Conservation (phyloP, 2,888 invertebrate species). For the Trissoscelio sp. region DNA sequence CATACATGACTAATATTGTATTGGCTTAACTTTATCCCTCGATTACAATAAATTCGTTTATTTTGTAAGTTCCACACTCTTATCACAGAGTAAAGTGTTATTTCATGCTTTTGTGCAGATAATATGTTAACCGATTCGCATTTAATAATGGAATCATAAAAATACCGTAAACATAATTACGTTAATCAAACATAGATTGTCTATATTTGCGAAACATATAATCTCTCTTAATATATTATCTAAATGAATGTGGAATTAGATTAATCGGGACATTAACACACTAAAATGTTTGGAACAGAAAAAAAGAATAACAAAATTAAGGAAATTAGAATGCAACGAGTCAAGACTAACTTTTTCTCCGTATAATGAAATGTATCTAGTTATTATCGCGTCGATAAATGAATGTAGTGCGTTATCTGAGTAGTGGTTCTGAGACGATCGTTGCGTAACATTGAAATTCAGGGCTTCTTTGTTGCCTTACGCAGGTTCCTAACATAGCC, state of each 20-base stretch:
- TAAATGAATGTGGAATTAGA: conserved; percentile 40
- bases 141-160: conserved; percentile 8
- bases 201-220: conserved; percentile 33
- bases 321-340: conserved; percentile 6
- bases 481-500: conserved; percentile 77
- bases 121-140: background rate
- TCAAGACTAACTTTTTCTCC: conserved; percentile 41
- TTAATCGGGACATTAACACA: conserved; percentile 25
- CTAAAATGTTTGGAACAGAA: conserved; percentile 7
- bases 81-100: background rate
- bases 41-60: background rate
- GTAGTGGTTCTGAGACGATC: conserved; percentile 34
- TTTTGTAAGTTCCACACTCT: background rate
- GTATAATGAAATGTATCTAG: conserved; percentile 52
- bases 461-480: conserved; percentile 78
- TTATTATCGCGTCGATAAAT: conserved; percentile 32
- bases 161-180: conserved; percentile 30
- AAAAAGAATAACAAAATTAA: conserved; percentile 13
- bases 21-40: background rate
- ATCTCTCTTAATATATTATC: conserved; percentile 21
- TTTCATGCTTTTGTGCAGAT: background rate
- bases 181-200: conserved; percentile 25
- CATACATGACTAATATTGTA: background rate
- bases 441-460: conserved; percentile 66
- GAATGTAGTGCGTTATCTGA: conserved; percentile 41